Base-by-base conservation (phyloP, 2,888 invertebrate species). In the Copidosoma aretas region DNA sequence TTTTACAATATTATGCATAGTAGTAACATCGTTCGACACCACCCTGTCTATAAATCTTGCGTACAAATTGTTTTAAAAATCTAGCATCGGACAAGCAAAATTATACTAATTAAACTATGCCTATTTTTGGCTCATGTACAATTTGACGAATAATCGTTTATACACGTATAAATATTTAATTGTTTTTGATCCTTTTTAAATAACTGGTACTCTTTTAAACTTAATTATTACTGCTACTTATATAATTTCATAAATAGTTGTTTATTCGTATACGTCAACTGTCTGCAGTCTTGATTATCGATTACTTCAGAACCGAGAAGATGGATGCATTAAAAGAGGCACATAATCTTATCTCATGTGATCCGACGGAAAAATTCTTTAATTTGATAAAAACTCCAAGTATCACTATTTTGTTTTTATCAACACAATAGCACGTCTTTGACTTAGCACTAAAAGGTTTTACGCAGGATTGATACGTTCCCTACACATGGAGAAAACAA, bases 201-300 rank as follows among this genome's bases (percentile, higher is more conserved):
- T 70, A 53, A 53, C 63, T 67, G 67, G 64, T 64, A 70, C 54
- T 66, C 19, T 63, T 46, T 65, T 59, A 65, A 56, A 1, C 41
- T 57, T 57, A 61, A 64, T 46, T 17, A 17, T 46, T 46, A 46
- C 12, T 46, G 41, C 10, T 46, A 46, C 3, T 46, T 46, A 2
- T 46, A 46, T 46, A 15, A 46, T 46, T 46, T 5, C 32, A 32
- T 32, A 32, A 46, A 46, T 67, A 19, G 25, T 56, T 57, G 32
- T 49, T 61, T 8, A 5, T 64, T 54, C 54, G 25, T 71, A 64
- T 17, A 61, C 54, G 32, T 64, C 54, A 67, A 60, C 62, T 66
- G 15, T 65, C 49, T 67, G 68, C 67, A 71, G 68, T 68, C 71
- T 68, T 70, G 41, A 64, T 64, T 67, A 67, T 64, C 64, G 39